Percentiles rank a stretch among this genome's conserved stretches.
Conservation (phyloP, 2,797 vertebrate species). For the Zalophus californianus region DNA sequence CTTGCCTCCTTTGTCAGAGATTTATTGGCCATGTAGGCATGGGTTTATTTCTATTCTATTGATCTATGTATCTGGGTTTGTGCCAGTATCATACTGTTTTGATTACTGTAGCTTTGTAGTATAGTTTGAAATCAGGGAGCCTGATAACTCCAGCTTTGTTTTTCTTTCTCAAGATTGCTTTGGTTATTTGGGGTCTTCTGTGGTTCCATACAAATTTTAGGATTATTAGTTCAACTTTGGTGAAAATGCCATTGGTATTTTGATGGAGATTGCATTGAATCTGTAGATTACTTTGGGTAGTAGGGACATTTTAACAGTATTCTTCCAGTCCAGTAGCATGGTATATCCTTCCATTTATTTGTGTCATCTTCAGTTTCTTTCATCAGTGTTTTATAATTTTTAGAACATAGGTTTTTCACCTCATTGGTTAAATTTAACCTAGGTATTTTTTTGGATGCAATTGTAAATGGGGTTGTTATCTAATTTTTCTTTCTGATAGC, state of each 20-base stretch:
- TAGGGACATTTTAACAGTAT: neutral
- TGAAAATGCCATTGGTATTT: neutral
- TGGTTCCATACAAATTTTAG: neutral
- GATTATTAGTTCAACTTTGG: neutral
- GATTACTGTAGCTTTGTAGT: neutral
- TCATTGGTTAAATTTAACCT: neutral
- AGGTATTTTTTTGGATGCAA: neutral
- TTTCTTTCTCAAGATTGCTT: neutral
- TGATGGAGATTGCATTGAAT: neutral
- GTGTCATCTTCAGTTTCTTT: neutral
- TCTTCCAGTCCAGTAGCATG: neutral
- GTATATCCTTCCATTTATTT: neutral
- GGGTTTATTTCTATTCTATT: neutral
- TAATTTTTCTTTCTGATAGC: neutral
- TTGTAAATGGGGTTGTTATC: neutral
- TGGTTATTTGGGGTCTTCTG: neutral
- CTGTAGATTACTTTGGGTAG: neutral
- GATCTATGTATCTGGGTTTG: neutral
- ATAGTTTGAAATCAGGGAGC: neutral
- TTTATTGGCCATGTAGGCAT: neutral
- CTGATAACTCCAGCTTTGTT: neutral
- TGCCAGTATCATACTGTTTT: neutral
- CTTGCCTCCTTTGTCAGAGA: neutral
- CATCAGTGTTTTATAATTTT: neutral
- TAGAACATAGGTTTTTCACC: neutral